Percentiles rank a stretch among this genome's conserved stretches.
Conservation (phyloP, 1,140 invertebrate species). For the Pogonomyrmex californicus region DNA sequence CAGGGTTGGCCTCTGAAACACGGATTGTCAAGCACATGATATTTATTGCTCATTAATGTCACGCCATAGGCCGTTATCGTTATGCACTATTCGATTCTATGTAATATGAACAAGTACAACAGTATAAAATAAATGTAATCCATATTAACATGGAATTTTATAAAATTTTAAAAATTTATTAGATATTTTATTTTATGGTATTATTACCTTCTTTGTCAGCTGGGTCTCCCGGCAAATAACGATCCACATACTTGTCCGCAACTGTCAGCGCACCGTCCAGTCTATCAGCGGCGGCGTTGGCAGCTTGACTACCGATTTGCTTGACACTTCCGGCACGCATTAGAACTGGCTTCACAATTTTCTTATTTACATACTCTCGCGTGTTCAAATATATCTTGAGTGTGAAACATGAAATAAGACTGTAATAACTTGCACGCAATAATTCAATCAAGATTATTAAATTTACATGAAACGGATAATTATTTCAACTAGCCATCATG, state of each 20-base stretch:
- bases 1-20: conserved; percentile 70
- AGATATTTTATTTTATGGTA: background rate
- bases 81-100: background rate
- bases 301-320: conserved; percentile 91
- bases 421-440: background rate
- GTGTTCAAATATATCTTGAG: conserved; percentile 92
- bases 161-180: background rate
- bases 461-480: background rate
- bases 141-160: background rate
- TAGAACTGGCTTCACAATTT: conserved; percentile 90
- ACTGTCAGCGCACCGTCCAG: conserved; percentile 91
- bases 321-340: conserved; percentile 93
- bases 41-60: conserved; percentile 7
- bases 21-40: background rate
- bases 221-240: conserved; percentile 90
- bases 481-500: background rate
- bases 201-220: conserved; percentile 87
- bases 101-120: background rate
- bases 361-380: conserved; percentile 90
- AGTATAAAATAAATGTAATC: background rate
- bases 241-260: conserved; percentile 93
- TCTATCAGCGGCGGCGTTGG: conserved; percentile 90
- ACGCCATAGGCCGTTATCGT: background rate
- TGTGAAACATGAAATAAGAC: background rate
- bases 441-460: background rate